Base-by-base conservation (phyloP, 2,888 invertebrate genomes). In the Caenorhabditis sp. region DNA sequence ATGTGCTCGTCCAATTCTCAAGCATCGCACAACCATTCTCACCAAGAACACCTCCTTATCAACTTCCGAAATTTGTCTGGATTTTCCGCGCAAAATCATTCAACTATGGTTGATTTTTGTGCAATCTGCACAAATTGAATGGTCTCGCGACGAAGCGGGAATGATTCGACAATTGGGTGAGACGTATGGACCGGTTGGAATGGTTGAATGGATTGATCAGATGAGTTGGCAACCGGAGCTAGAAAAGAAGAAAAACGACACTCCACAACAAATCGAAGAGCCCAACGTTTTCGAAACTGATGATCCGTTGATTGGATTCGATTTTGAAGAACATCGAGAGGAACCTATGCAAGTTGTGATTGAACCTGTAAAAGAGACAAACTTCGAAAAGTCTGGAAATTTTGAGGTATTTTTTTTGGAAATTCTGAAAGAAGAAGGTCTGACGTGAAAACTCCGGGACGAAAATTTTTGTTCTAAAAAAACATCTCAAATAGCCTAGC, bases 181-280 rank as follows among this genome's bases (percentile, higher is more conserved):
- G 12, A 65, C 77, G 26, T 79, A 72, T 49, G 81, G 81, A 10
- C 81, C 81, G 19, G 0, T 63, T 63, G 23, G 73, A 63, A 12
- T 62, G 64, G 27, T 58, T 59, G 37, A 55, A 17, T 27, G 43
- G 58, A 17, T n/a, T 66, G 26, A 50, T 54, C 23, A 27, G 3
- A 24, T 24, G 19, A 53, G 5, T 8, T 23, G n/a, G 8, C 26
- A 50, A 31, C 21, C 49, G 2, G 50, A 37, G 24, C 12, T 21
- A 19, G 54, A 54, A 5, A 14, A 27, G 21, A 43, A 57, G 57
- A 31, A 31, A 62, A 12, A 17, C 23, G 21, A 53, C 23, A 21
- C 23, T 21, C n/a, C n/a, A n/a, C n/a, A n/a, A n/a, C n/a, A 23
- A 23, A 21, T 17, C 19, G 3, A 21, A 23, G 21, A 19, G 21